Evolutionary conservation across 2,888 invertebrate genomes (phyloP), one percentile per base, ranked within the genome.

Genomic region (Liodrosophila aerea): DNA sequence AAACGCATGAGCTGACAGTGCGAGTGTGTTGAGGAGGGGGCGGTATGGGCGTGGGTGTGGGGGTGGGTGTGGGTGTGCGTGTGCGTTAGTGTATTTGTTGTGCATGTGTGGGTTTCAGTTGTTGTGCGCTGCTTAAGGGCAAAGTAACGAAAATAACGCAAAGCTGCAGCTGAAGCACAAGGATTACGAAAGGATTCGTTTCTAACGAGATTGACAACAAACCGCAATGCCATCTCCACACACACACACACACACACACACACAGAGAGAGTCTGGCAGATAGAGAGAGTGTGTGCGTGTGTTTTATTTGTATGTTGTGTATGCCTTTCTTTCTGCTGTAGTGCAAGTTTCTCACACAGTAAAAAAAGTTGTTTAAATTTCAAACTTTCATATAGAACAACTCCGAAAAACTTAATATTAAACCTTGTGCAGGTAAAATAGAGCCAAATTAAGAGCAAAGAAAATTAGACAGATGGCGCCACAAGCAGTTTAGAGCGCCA

Each of bases 171-270:
- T 77, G 78, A 85, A 80, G 78, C 82, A 77, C 82, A 77, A 66
- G 78, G 78, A 80, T 80, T 80, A 80, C 85, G 82, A 80, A 80
- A 80, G 85, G 78, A 80, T 80, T 80, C 78, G 75, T 82, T 80
- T 85, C 83, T 80, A 80, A 80, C 78, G 85, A 80, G 85, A 80
- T 80, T 80, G 78, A 80, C 78, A 77, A 77, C 76, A 83, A 83
- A 77, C 76, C 76, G 84, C 76, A 77, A 64, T 72, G 66, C 56
- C 65, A 64, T 64, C 64, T 64, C 44, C 53, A 54, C 50, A 68
- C 47, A 41, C 31, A 39, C 22, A 15, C 45, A 49, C 33, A 18
- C 34, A 31, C 18, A 12, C 33, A 22, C 39, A 9, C 41, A 37
- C 34, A 18, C 27, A 44, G 36, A 53, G 9, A 9, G 16, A 4